Conservation (phyloP, 2,113 vertebrate species). For the Prochilodus magdalenae region DNA sequence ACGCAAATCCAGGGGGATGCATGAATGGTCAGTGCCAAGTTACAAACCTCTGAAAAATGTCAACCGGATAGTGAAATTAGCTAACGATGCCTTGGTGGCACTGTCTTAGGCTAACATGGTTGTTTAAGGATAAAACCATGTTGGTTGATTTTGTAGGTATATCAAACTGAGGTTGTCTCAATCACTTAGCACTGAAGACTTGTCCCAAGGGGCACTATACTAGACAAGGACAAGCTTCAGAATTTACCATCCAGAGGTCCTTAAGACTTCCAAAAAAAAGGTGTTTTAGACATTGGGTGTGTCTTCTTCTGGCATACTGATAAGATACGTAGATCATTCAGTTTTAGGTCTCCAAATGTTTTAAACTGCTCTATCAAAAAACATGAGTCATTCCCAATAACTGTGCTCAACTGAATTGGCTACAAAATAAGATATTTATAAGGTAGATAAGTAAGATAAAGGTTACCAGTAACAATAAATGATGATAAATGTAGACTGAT, state of each 20-base stretch:
- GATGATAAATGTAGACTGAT: no score
- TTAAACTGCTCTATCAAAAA: no score
- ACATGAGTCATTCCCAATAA: neutral
- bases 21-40: conserved; percentile 56
- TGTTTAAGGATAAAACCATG: conserved; percentile 1
- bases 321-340: neutral
- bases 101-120: conserved; percentile 8
- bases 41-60: conserved; percentile 61
- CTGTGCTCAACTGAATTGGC: neutral
- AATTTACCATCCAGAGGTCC: neutral
- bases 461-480: no score
- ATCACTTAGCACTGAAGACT: neutral
- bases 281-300: neutral
- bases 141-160: neutral
- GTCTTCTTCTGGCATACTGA: neutral
- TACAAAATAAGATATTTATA: no score
- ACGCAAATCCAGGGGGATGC: conserved; percentile 53
- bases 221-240: neutral
- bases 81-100: conserved; percentile 20
- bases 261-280: neutral
- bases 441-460: no score
- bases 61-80: conserved; percentile 51
- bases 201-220: neutral
- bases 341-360: neutral
- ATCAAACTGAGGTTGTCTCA: neutral